Conservation (phyloP, 2,797 vertebrate genomes). For the Salmo trutta region DNA sequence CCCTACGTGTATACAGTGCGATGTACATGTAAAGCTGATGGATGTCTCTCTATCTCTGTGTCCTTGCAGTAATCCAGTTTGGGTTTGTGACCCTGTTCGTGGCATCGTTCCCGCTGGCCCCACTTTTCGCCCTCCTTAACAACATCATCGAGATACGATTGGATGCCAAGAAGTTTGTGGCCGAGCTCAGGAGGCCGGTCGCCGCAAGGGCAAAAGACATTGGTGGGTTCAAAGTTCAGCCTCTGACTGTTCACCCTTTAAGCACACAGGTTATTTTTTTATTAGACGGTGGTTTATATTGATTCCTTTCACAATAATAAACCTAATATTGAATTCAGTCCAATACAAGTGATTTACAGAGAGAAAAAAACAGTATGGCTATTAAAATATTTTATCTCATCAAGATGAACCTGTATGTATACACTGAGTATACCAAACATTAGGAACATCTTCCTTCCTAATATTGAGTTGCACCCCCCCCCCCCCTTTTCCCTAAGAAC, state of each 20-base stretch:
- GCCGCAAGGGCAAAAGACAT: slow-evolving; percentile 96
- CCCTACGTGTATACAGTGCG: neutral
- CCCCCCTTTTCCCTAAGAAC: too few species aligned
- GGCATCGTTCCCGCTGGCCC: slow-evolving; percentile 94
- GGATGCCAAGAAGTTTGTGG: slow-evolving; percentile 95
- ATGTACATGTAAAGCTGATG: neutral
- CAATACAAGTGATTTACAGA: neutral
- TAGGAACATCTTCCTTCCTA: too few species aligned
- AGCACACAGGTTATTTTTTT: neutral
- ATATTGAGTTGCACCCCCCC: too few species aligned
- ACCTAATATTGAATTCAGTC: neutral
- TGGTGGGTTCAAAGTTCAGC: slow-evolving; percentile 73
- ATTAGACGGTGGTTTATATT: neutral
- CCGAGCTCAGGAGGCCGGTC: slow-evolving; percentile 90
- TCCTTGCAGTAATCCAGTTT: slow-evolving; percentile 95
- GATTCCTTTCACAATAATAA: neutral
- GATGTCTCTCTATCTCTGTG: slow-evolving; percentile 16
- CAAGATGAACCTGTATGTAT: too few species aligned
- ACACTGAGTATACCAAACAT: too few species aligned
- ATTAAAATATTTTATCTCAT: too few species aligned
- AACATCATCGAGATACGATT: slow-evolving; percentile 99
- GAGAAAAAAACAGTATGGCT: neutral
- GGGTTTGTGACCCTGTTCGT: slow-evolving; percentile 97
- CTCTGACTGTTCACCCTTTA: neutral
- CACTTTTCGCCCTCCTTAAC: slow-evolving; percentile 94